phyloP scores from a whole-genome alignment of 23 tunicate genomes.

The Halocynthia aurantium region DNA sequence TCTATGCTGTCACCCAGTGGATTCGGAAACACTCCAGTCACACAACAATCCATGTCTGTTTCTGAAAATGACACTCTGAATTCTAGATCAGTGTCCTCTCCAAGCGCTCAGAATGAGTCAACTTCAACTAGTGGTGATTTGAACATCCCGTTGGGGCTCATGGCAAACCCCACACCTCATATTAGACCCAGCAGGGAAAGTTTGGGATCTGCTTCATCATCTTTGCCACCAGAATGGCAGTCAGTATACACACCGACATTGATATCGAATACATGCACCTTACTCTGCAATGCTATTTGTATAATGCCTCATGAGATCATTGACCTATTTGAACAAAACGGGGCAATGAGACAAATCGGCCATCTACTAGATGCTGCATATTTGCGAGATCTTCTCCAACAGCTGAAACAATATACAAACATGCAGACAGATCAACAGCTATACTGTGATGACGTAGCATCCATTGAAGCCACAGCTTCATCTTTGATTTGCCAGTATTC shows the following conservation, averaged over 20 bases:
- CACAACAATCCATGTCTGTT: not conserved
- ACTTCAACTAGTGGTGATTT: not conserved
- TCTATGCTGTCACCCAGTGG: not conserved
- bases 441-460: not conserved
- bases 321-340: not conserved
- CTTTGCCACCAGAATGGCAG: constrained; percentile 23
- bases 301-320: not conserved
- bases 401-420: too few relatives aligned
- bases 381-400: not conserved
- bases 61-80: not conserved
- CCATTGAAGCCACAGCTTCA: not conserved
- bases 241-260: constrained; percentile 9
- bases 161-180: not conserved
- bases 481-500: not conserved
- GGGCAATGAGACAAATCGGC: not conserved
- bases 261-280: constrained; percentile 1
- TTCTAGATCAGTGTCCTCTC: not conserved
- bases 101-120: not conserved
- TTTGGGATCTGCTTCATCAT: constrained; percentile 3
- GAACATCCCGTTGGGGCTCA: not conserved
- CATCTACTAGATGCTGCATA: not conserved
- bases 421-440: too few relatives aligned
- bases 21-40: not conserved
- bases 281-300: not conserved
- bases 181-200: not conserved